Conservation (phyloP, 2,888 invertebrate species). For the Heterodera filipjevi region DNA sequence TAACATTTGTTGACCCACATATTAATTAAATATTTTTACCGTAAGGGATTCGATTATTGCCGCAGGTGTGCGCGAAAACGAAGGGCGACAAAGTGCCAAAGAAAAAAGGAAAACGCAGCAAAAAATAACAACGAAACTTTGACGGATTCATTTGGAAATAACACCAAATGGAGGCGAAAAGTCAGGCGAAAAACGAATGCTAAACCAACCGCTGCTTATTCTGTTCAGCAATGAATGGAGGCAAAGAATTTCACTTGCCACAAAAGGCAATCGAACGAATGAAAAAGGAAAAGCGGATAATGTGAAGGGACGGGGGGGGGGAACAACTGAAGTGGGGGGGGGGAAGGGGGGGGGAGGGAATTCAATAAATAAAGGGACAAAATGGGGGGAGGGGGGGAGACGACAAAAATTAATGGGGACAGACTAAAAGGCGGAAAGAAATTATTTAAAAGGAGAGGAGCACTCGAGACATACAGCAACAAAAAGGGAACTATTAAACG, state of each 20-base stretch:
- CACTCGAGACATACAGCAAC: not conserved
- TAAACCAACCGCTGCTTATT: not conserved
- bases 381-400: not conserved
- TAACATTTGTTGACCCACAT: too few relatives aligned
- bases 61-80: slow-evolving; percentile 38
- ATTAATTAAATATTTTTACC: slow-evolving; percentile 27
- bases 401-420: not conserved
- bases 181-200: not conserved
- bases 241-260: not conserved
- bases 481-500: not conserved
- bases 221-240: not conserved
- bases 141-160: not conserved
- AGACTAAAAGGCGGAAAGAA: not conserved
- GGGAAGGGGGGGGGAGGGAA: not conserved
- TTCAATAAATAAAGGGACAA: not conserved
- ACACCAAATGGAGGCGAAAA: not conserved
- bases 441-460: not conserved
- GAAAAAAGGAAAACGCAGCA: not conserved
- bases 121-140: not conserved
- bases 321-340: not conserved
- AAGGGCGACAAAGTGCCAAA: not conserved
- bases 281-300: not conserved
- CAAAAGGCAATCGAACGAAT: not conserved
- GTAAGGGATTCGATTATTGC: slow-evolving; percentile 47
- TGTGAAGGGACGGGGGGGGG: not conserved